Percentiles rank a stretch among this genome's conserved stretches.
Conservation (phyloP, 2,113 vertebrate genomes). For the Equus przewalskii region DNA sequence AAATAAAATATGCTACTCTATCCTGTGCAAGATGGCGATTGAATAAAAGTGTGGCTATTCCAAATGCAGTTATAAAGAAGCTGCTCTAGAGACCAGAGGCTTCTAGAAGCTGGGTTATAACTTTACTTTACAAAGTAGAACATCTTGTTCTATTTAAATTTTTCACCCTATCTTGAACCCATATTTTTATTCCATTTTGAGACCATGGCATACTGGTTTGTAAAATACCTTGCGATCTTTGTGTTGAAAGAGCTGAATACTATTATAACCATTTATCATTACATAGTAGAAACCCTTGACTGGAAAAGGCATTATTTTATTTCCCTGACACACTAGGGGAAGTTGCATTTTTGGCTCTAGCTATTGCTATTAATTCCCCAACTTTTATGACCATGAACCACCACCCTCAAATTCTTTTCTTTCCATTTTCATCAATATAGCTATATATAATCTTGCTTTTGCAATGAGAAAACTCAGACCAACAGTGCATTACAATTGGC, state of each 20-base stretch:
- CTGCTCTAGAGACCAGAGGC: not conserved
- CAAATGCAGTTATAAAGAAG: not conserved
- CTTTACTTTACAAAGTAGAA: conserved; percentile 53
- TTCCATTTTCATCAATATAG: conserved; percentile 77
- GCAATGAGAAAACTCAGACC: conserved; percentile 71
- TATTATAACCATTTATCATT: conserved; percentile 77
- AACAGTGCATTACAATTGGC: conserved; percentile 64
- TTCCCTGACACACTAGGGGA: conserved; percentile 66
- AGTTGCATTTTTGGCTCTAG: conserved; percentile 70
- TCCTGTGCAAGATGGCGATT: not conserved
- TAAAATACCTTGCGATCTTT: conserved; percentile 67
- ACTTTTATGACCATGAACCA: conserved; percentile 76
- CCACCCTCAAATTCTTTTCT: conserved; percentile 70
- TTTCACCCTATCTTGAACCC: conserved; percentile 35
- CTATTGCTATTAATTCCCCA: conserved; percentile 73
- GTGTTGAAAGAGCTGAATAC: conserved; percentile 69
- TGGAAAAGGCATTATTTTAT: conserved; percentile 73
- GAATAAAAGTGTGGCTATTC: not conserved
- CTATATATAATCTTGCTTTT: conserved; percentile 82
- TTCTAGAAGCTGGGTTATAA: conserved; percentile 32
- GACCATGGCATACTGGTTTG: conserved; percentile 47
- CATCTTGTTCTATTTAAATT: conserved; percentile 47
- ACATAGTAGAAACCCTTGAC: conserved; percentile 57
- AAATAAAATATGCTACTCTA: not conserved
- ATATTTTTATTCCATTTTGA: conserved; percentile 60